Evolutionary conservation across 2,113 vertebrate species (phyloP).

Genomic region (Macheiramphus alcinus): DNA sequence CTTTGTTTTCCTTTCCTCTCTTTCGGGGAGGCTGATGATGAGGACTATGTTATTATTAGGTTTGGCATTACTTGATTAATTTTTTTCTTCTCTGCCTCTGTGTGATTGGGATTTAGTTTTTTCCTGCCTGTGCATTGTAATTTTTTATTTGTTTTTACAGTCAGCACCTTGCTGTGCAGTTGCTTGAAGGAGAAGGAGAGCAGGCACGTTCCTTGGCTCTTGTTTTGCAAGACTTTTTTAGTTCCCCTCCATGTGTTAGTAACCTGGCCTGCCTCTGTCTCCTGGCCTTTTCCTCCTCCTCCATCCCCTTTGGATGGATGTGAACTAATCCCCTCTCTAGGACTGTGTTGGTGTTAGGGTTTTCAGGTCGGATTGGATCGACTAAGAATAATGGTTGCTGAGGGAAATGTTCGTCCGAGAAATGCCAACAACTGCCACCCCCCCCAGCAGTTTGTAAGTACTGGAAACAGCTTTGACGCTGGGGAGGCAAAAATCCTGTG

Average conservation of each 20-base stretch:
- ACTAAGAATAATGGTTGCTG: background rate
- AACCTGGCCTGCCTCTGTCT: background rate
- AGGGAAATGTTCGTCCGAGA: background rate
- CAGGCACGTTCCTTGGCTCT: background rate
- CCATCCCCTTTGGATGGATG: rapidly evolving
- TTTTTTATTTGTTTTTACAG: constrained; percentile 47
- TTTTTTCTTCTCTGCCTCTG: constrained; percentile 33
- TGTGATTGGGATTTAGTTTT: constrained; percentile 36
- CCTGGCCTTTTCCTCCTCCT: background rate
- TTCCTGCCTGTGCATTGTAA: constrained; percentile 45
- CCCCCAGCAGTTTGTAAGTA: background rate
- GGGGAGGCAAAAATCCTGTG: background rate
- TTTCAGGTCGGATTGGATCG: background rate
- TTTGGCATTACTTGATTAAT: constrained; percentile 45
- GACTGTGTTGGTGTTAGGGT: background rate
- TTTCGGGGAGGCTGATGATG: background rate
- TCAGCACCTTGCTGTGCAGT: constrained; percentile 36
- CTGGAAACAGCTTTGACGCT: background rate
- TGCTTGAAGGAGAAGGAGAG: background rate
- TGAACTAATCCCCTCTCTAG: background rate
- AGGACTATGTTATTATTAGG: constrained; percentile 35
- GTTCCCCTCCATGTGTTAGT: background rate
- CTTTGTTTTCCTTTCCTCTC: constrained; percentile 63
- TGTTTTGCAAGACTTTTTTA: background rate
- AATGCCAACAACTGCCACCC: background rate